Conservation (phyloP, 53 echinoderm and acorn worm species). For the Echinometra lucunter region DNA sequence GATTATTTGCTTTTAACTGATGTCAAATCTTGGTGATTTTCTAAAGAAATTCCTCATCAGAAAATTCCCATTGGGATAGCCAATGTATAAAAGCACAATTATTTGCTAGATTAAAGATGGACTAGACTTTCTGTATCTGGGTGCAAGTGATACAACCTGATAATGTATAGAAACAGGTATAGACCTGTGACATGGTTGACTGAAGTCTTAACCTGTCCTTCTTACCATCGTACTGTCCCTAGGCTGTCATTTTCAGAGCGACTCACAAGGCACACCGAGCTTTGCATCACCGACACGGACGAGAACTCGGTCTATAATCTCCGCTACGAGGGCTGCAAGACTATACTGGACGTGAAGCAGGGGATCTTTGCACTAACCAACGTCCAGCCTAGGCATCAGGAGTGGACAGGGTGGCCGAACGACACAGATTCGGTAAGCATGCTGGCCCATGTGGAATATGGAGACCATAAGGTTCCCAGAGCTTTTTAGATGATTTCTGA, state of each 20-base stretch:
- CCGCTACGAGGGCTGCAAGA: slow-evolving; percentile 88
- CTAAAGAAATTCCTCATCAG: too few relatives aligned
- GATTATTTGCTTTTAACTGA: too few relatives aligned
- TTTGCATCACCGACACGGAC: slow-evolving; percentile 83
- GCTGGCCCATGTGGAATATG: neutral
- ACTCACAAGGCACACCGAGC: slow-evolving; percentile 74
- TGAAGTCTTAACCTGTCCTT: neutral
- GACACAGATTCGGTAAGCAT: slow-evolving; percentile 83
- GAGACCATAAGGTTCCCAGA: neutral
- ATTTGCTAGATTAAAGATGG: too few relatives aligned
- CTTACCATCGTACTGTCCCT: neutral
- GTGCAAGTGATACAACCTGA: too few relatives aligned
- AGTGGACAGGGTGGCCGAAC: slow-evolving; percentile 91
- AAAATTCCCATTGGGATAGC: too few relatives aligned
- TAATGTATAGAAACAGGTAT: too few relatives aligned
- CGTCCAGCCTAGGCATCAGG: slow-evolving; percentile 85
- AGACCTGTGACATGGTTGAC: neutral
- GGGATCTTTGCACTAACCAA: slow-evolving; percentile 85
- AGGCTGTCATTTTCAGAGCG: slow-evolving; percentile 75
- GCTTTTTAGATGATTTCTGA: too few relatives aligned
- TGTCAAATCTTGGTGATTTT: too few relatives aligned
- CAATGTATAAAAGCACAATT: too few relatives aligned
- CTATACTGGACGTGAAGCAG: slow-evolving; percentile 92
- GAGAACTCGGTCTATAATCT: slow-evolving; percentile 76
- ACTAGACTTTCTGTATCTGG: too few relatives aligned